Percentiles rank a stretch among this genome's conserved stretches.
Evolutionary conservation across 2,888 invertebrate genomes (phyloP).

Genomic region (Mystacides longicornis): DNA sequence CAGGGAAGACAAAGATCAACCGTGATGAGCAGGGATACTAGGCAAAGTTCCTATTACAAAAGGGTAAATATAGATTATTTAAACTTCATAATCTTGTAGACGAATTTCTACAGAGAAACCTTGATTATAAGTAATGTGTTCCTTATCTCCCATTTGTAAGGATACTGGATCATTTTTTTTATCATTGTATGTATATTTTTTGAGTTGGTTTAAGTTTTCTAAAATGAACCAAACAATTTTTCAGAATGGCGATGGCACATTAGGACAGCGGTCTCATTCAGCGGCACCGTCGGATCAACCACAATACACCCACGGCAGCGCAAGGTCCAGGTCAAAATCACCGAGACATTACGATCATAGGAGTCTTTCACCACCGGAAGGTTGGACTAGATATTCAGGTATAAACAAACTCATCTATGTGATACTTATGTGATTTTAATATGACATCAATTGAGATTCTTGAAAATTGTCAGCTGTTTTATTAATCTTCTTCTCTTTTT

Average conservation of each 20-base stretch:
- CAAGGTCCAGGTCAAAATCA: conserved; percentile 59
- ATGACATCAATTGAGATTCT: too few species aligned
- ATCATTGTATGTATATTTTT: too few species aligned
- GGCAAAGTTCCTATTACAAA: conserved; percentile 33
- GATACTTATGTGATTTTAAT: too few species aligned
- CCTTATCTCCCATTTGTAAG: too few species aligned
- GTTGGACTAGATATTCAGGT: conserved; percentile 55
- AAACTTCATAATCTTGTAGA: too few species aligned
- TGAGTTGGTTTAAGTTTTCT: not conserved
- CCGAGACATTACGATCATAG: conserved; percentile 64
- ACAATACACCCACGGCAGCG: conserved; percentile 43
- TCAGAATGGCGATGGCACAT: conserved; percentile 37
- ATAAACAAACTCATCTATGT: too few species aligned
- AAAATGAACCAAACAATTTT: not conserved
- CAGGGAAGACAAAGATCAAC: conserved; percentile 63
- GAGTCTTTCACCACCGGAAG: conserved; percentile 75
- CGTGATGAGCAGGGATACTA: conserved; percentile 56
- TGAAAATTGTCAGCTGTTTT: too few species aligned
- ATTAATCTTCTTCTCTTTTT: too few species aligned
- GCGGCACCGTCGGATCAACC: conserved; percentile 69
- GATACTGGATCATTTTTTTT: too few species aligned
- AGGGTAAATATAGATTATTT: conserved; percentile 33
- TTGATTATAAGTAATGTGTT: too few species aligned
- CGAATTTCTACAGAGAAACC: too few species aligned
- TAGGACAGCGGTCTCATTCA: conserved; percentile 73